phyloP scores from a whole-genome alignment of 2,797 vertebrate genomes.

The Pipistrellus pygmaeus region DNA sequence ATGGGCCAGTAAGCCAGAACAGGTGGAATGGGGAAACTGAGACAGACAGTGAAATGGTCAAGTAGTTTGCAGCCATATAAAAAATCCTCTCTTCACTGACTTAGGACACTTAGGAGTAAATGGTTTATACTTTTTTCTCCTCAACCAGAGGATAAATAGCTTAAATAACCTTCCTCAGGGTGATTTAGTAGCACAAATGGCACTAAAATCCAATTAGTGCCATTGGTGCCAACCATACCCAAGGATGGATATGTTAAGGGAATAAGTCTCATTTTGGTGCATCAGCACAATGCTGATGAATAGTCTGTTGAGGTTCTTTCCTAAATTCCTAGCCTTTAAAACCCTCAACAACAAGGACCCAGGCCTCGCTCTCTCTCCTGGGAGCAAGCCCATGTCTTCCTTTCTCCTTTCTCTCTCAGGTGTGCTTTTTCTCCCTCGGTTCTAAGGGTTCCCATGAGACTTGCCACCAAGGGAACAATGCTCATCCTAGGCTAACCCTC shows the following conservation, averaged over 20 bases:
- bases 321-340: not conserved
- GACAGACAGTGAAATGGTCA: not conserved
- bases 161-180: not conserved
- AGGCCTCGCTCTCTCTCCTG: not conserved
- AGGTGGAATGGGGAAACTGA: not conserved
- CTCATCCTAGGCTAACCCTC: too few species aligned
- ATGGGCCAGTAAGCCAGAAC: not conserved
- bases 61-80: not conserved
- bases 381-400: not conserved
- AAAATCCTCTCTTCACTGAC: not conserved
- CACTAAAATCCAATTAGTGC: not conserved
- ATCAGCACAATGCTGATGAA: not conserved
- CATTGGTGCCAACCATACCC: not conserved
- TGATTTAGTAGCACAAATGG: not conserved
- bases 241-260: not conserved
- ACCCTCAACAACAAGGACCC: not conserved
- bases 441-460: not conserved
- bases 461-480: not conserved
- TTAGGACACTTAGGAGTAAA: not conserved
- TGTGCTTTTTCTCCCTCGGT: not conserved
- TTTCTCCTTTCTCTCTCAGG: not conserved
- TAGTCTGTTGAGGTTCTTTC: not conserved
- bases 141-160: not conserved
- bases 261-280: not conserved
- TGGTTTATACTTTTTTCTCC: not conserved